Evolutionary conservation across 2,113 vertebrate species (phyloP), one percentile per base, ranked within the genome.

Genomic region (Psittacula cyanocephala): DNA sequence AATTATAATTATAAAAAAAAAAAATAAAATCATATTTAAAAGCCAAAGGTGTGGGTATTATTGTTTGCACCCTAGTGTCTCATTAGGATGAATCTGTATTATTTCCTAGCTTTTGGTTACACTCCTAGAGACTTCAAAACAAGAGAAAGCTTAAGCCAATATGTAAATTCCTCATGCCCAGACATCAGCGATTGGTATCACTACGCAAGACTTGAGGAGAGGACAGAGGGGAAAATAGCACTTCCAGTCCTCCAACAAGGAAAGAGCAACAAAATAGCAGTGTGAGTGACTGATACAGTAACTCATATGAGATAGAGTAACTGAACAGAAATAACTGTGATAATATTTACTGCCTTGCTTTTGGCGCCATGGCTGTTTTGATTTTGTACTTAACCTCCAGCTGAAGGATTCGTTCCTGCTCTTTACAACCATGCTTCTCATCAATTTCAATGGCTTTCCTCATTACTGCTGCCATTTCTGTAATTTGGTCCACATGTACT

Each of bases 381-480:
- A 19, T 53, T 44, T 59, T 27, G 2, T 55, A 87, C 97, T 98
- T 95, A 99, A 99, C 99, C 98, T 99, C 99, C 0, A 99, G 98
- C 91, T 99, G 99, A 93, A 98, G 97, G 92, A 99, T 99, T 37
- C 99, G 98, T 85, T 99, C 99, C 91, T 99, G 99, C 13, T 99
- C 99, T 93, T 98, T 98, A 95, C 98, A 99, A 37, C 98, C 96
- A 2, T 98, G 98, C 24, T 98, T 99, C 50, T 99, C 99, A 17
- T 99, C 99, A 46, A 99, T 98, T 93, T 99, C 99, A 76, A 99
- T 99, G 17, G 99, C 99, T 92, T 98, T 99, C 88, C 98, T 98
- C 99, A 99, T 99, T 11, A 99, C 99, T 4, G 99, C 99, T 39
- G 99, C 99, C 99, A 99, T 99, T 96, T 99, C 99, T 13, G 98